Conservation (phyloP, 2,888 invertebrate genomes). For the Tiliacea aurago region DNA sequence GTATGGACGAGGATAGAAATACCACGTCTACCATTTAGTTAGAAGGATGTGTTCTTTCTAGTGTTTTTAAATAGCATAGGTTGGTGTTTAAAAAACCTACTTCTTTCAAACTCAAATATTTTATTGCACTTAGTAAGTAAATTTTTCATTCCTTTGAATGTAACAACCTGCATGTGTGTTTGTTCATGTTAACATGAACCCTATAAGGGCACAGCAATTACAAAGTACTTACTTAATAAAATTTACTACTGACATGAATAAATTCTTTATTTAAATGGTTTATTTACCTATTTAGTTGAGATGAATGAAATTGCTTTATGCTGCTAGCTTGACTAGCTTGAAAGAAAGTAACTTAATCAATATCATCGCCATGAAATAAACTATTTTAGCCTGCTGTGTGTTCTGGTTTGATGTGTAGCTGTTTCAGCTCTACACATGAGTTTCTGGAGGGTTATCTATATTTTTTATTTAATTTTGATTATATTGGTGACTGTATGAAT, state of each 20-base stretch:
- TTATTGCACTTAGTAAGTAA: not conserved
- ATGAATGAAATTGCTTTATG: not conserved
- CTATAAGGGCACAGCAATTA: not conserved
- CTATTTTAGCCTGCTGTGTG: no score
- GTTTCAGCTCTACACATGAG: not conserved
- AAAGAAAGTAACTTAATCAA: not conserved
- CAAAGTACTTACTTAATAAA: no score
- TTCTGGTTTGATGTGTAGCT: not conserved
- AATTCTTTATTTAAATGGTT: conserved; percentile 19
- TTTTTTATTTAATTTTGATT: not conserved
- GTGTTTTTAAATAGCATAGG: no score
- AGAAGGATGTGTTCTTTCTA: no score
- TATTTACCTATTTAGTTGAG: not conserved
- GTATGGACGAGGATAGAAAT: not conserved
- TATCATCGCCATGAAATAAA: not conserved
- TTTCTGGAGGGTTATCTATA: not conserved
- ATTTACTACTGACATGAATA: no score
- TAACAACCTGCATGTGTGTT: no score
- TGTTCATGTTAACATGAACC: no score
- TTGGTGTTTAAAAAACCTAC: no score
- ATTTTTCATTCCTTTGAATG: not conserved
- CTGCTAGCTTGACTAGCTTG: not conserved
- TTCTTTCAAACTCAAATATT: not conserved
- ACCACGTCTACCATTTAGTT: not conserved
- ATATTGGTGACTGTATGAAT: not conserved